A percentile compares a stretch with the other conserved stretches of the same genome.
These are phyloP conservation scores for Lepisosteus oculatus DNA, from an alignment of 2,113 vertebrate genomes.

Conservation along the genomic window DNA sequence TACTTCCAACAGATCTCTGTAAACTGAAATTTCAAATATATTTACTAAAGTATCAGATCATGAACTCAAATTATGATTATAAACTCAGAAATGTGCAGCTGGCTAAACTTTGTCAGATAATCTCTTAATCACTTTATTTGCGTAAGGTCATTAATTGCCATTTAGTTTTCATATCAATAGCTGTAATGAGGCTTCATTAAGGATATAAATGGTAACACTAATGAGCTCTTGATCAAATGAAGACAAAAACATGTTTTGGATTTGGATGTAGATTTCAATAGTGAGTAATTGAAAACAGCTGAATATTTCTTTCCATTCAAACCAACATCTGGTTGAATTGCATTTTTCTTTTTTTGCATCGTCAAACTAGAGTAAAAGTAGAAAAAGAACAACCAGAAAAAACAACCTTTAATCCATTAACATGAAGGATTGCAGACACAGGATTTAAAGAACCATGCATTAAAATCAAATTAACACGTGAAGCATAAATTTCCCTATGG, in stretches of 20 bases:
- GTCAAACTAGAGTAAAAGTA: too few relatives aligned
- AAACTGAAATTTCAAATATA: not conserved
- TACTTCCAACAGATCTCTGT: too few relatives aligned
- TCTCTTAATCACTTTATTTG: slow-evolving; percentile 23
- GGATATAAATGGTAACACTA: slow-evolving; percentile 23
- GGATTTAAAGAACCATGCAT: too few relatives aligned
- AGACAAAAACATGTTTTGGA: slow-evolving; percentile 20
- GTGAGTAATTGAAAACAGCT: slow-evolving; percentile 16
- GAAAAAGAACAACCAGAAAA: too few relatives aligned
- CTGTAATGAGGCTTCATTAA: slow-evolving; percentile 23
- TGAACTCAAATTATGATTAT: not conserved
- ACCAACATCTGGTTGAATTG: slow-evolving; percentile 11
- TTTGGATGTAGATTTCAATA: slow-evolving; percentile 9
- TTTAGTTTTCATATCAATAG: slow-evolving; percentile 23
- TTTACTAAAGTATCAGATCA: not conserved
- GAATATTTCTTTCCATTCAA: slow-evolving; percentile 15
- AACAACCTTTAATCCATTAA: too few relatives aligned
- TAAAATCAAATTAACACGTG: too few relatives aligned
- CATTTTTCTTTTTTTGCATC: not conserved
- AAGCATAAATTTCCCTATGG: too few relatives aligned
- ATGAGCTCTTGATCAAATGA: slow-evolving; percentile 16
- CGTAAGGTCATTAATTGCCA: slow-evolving; percentile 25
- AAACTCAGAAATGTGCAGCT: slow-evolving; percentile 17
- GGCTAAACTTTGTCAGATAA: slow-evolving; percentile 23
- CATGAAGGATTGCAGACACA: too few relatives aligned